phyloP scores from a whole-genome alignment of 2,113 vertebrate genomes.

The Clupea harengus region DNA sequence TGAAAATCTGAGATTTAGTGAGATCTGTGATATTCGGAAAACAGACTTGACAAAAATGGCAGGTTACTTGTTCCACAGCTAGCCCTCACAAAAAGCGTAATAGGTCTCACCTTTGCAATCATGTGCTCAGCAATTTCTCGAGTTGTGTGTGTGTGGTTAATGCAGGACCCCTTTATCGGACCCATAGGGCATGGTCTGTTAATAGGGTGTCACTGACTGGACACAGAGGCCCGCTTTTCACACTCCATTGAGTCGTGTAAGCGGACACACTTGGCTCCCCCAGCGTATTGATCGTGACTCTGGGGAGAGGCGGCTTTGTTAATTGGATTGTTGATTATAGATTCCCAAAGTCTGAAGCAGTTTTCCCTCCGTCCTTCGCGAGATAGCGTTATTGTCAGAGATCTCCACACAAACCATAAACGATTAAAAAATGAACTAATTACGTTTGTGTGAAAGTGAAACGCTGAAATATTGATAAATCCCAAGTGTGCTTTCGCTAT shows the following conservation, averaged over 20 bases:
- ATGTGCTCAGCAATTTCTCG: constrained; percentile 5
- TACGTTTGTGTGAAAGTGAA: not conserved
- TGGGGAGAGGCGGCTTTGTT: not conserved
- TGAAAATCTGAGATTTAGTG: too few species aligned
- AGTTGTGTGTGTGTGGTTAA: not conserved
- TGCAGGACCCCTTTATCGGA: not conserved
- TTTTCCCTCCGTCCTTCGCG: not conserved
- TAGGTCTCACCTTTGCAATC: constrained; percentile 8
- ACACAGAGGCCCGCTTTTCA: not conserved
- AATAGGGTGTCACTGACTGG: constrained; percentile 4
- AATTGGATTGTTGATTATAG: constrained; percentile 27
- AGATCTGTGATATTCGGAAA: too few species aligned
- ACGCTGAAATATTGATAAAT: constrained; percentile 3
- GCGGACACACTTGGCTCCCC: not conserved
- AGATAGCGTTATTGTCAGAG: constrained; percentile 12
- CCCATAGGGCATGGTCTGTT: not conserved
- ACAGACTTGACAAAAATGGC: too few species aligned
- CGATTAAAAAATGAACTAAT: constrained; percentile 10
- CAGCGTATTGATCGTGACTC: not conserved
- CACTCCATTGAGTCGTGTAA: constrained; percentile 21
- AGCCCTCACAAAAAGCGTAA: not conserved
- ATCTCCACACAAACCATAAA: not conserved
- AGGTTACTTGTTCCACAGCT: not conserved
- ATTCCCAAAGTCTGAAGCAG: constrained; percentile 13
- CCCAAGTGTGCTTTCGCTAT: not conserved